Evolutionary conservation across 2,797 vertebrate species (phyloP).

Genomic region (Lacerta bilineata): DNA sequence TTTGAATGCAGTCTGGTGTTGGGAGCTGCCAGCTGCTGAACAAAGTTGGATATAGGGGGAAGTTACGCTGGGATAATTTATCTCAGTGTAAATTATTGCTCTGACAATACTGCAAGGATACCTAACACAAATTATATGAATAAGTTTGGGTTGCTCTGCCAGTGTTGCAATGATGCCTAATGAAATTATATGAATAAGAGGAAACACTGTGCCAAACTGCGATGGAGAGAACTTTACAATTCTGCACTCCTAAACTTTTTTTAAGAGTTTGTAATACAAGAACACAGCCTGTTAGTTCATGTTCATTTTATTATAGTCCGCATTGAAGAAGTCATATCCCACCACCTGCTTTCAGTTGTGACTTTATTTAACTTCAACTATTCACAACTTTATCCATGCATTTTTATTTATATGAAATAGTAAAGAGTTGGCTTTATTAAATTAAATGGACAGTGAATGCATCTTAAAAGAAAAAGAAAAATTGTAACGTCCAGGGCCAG

Average conservation of each 20-base stretch:
- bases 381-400: not conserved
- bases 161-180: slow-evolving; percentile 28
- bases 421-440: too few relatives aligned
- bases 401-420: slow-evolving; percentile 5
- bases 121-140: too few relatives aligned
- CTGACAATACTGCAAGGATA: too few relatives aligned
- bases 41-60: too few relatives aligned
- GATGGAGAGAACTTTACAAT: slow-evolving; percentile 20
- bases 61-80: too few relatives aligned
- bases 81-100: too few relatives aligned
- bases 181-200: slow-evolving; percentile 51
- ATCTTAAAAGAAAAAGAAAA: too few relatives aligned
- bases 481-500: not conserved
- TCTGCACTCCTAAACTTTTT: slow-evolving; percentile 40
- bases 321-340: slow-evolving; percentile 13
- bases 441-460: too few relatives aligned
- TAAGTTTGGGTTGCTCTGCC: too few relatives aligned
- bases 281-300: slow-evolving; percentile 16
- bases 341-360: not conserved
- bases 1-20: not conserved
- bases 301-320: slow-evolving; percentile 18
- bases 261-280: slow-evolving; percentile 30
- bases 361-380: slow-evolving; percentile 24
- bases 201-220: slow-evolving; percentile 36
- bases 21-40: too few relatives aligned